Evolutionary conservation across 1,140 invertebrate genomes (phyloP).

Genomic region (Diorhabda elongata): DNA sequence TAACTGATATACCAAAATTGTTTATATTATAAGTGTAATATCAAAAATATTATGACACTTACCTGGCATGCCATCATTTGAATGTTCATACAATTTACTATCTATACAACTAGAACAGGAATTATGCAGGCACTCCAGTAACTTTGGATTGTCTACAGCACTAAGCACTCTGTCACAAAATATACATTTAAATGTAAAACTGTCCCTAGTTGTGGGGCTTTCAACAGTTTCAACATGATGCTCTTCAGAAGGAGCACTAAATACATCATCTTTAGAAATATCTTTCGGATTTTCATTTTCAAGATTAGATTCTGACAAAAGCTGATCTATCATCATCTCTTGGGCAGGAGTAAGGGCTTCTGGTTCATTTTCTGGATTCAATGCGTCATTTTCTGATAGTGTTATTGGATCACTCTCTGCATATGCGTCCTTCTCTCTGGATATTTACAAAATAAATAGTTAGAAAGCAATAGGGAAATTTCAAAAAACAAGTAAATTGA

Average conservation of each 20-base stretch:
- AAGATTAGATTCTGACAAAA: slow-evolving; percentile 16
- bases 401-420: slow-evolving; percentile 11
- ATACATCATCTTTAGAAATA: slow-evolving; percentile 21
- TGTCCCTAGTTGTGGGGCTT: slow-evolving; percentile 52
- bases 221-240: slow-evolving; percentile 43
- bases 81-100: slow-evolving; percentile 61
- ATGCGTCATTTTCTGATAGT: neutral
- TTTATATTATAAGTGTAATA: no score
- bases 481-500: no score
- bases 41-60: slow-evolving; percentile 6
- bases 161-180: slow-evolving; percentile 64
- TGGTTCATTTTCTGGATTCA: slow-evolving; percentile 5
- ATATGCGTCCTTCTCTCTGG: neutral
- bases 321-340: slow-evolving; percentile 21
- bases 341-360: slow-evolving; percentile 14
- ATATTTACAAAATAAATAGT: neutral
- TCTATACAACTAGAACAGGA: slow-evolving; percentile 72
- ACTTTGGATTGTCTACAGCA: slow-evolving; percentile 63
- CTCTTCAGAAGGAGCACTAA: slow-evolving; percentile 24
- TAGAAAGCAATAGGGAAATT: neutral
- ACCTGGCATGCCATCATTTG: slow-evolving; percentile 44
- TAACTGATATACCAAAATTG: no score
- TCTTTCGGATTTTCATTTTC: slow-evolving; percentile 19
- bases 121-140: slow-evolving; percentile 82
- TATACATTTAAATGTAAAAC: slow-evolving; percentile 57